A percentile compares a stretch with the other conserved stretches of the same genome.
Conservation (phyloP, 2,888 invertebrate genomes). For the Ochropleura leucogaster region DNA sequence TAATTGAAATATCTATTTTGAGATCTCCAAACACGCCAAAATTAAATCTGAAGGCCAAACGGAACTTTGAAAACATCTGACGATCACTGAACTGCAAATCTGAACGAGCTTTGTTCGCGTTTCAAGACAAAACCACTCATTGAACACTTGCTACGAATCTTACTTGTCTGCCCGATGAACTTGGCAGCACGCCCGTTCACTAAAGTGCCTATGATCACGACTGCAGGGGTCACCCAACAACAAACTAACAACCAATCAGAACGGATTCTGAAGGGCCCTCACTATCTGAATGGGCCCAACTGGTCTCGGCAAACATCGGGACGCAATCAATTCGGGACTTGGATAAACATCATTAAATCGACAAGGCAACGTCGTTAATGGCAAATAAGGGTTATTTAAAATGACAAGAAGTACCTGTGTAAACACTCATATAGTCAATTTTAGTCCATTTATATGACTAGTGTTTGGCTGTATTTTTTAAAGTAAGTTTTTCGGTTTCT, state of each 20-base stretch:
- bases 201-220: constrained; percentile 29
- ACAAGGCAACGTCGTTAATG: constrained; percentile 51
- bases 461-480: background rate
- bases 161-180: constrained; percentile 19
- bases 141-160: constrained; percentile 35
- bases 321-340: constrained; percentile 68
- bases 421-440: background rate
- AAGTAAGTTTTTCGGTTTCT: background rate
- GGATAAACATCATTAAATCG: constrained; percentile 66
- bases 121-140: constrained; percentile 43
- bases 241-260: constrained; percentile 68
- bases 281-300: constrained; percentile 63
- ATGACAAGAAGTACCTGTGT: constrained; percentile 15
- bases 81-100: constrained; percentile 43
- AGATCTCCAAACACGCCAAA: background rate
- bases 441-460: background rate
- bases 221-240: constrained; percentile 42
- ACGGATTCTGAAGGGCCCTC: constrained; percentile 61
- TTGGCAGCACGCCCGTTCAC: constrained; percentile 30
- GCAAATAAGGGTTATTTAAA: constrained; percentile 47
- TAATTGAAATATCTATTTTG: constrained; percentile 25
- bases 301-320: constrained; percentile 68
- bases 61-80: background rate
- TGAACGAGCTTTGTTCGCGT: constrained; percentile 26
- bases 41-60: constrained; percentile 14